These are phyloP conservation scores for Esox lucius DNA, from an alignment of 2,797 vertebrate genomes.

Conservation along the genomic window DNA sequence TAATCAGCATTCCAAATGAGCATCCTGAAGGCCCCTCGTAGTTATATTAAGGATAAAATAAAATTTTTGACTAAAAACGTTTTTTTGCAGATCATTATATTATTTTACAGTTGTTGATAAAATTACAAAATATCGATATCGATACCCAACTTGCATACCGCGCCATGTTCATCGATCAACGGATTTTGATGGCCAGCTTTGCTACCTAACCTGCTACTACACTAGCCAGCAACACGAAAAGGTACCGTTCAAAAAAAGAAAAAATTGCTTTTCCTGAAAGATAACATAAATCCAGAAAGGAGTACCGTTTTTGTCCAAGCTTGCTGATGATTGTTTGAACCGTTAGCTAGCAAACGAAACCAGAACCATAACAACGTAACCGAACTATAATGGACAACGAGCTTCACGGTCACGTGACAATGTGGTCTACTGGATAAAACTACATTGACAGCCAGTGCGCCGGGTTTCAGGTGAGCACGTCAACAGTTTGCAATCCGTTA, in stretches of 20 bases:
- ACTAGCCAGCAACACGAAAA: not conserved
- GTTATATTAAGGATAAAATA: too few relatives aligned
- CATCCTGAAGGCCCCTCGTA: too few relatives aligned
- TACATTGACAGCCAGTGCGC: not conserved
- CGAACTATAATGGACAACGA: not conserved
- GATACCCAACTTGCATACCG: too few relatives aligned
- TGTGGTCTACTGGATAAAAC: not conserved
- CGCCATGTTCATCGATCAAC: too few relatives aligned
- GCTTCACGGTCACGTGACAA: not conserved
- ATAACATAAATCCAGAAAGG: not conserved
- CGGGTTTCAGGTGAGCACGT: not conserved
- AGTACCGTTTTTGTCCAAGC: not conserved
- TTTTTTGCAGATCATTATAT: too few relatives aligned
- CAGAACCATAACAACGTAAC: too few relatives aligned
- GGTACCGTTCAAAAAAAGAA: not conserved
- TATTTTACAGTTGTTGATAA: too few relatives aligned
- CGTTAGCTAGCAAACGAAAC: not conserved
- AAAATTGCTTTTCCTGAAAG: not conserved
- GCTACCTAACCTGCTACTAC: not conserved
- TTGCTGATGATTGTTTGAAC: not conserved
- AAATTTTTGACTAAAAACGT: too few relatives aligned
- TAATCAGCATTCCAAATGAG: too few relatives aligned
- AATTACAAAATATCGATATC: too few relatives aligned
- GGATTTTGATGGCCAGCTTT: not conserved
- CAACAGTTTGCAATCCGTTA: not conserved